A percentile compares a stretch with the other conserved stretches of the same genome.
phyloP scores from a whole-genome alignment of 1,140 invertebrate species.

The Caenorhabditis latens region DNA sequence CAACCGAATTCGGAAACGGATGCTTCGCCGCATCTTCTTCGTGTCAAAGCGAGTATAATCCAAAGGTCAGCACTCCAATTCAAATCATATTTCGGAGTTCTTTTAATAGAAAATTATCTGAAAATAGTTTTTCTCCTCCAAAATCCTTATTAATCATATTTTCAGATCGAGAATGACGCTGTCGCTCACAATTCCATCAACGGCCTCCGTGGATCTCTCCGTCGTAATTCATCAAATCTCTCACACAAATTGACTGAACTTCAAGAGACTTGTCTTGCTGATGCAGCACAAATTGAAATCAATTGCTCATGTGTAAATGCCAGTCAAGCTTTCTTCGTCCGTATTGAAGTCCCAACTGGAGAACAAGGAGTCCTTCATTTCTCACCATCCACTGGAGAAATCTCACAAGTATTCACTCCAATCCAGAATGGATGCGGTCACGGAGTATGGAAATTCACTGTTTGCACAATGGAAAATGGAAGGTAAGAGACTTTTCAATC shows the following conservation, averaged over 20 bases:
- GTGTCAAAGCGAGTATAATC: constrained; percentile 37
- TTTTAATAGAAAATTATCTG: too few species aligned
- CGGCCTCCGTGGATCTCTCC: constrained; percentile 10
- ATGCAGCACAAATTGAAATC: constrained; percentile 43
- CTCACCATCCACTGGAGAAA: constrained; percentile 13
- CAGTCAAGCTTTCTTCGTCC: background rate
- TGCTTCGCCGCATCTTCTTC: constrained; percentile 29
- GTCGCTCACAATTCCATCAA: constrained; percentile 11
- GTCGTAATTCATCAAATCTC: constrained; percentile 24
- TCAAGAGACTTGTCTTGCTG: constrained; percentile 33
- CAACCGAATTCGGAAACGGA: constrained; percentile 16
- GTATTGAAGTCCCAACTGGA: constrained; percentile 20
- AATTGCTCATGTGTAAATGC: constrained; percentile 7
- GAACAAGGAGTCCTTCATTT: constrained; percentile 48
- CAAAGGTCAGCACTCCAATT: constrained; percentile 4
- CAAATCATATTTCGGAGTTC: background rate
- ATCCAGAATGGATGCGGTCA: constrained; percentile 50
- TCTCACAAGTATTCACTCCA: constrained; percentile 35
- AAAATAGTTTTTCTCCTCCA: background rate
- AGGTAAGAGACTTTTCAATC: background rate
- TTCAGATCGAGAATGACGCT: constrained; percentile 24
- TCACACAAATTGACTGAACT: background rate
- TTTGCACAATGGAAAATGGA: constrained; percentile 52
- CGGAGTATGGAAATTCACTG: constrained; percentile 27
- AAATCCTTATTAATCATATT: background rate